Evolutionary conservation across 2,797 vertebrate genomes (phyloP).

Genomic region (Champsocephalus esox): DNA sequence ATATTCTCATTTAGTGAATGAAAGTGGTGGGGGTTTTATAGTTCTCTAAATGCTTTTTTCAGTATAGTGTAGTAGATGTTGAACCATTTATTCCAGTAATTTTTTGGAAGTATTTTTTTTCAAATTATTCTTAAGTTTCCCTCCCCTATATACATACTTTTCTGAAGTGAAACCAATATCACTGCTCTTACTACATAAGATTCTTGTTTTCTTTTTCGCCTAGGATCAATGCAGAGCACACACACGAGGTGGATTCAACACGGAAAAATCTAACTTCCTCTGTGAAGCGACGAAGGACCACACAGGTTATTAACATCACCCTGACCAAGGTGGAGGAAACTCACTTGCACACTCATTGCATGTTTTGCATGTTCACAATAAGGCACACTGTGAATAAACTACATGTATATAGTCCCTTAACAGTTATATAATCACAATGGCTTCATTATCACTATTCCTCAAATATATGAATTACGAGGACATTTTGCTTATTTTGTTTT

Average conservation of each 20-base stretch:
- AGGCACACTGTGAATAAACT: neutral
- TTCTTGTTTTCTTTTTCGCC: neutral
- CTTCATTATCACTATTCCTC: neutral
- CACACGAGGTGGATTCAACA: slow-evolving; percentile 81
- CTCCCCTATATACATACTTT: neutral
- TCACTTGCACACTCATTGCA: slow-evolving; percentile 12
- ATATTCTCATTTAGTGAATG: neutral
- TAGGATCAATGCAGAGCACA: slow-evolving; percentile 60
- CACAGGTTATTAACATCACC: slow-evolving; percentile 94
- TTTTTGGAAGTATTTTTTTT: neutral
- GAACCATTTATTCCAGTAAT: too few relatives aligned
- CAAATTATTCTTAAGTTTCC: neutral
- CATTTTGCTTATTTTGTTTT: neutral
- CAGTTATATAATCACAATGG: neutral
- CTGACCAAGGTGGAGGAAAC: slow-evolving; percentile 89
- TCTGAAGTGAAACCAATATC: neutral
- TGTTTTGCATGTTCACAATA: slow-evolving; percentile 24
- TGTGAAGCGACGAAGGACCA: slow-evolving; percentile 87
- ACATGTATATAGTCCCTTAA: neutral
- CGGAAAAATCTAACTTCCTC: slow-evolving; percentile 84
- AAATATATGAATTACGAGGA: neutral
- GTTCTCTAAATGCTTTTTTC: neutral
- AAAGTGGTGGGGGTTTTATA: neutral
- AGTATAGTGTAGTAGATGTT: too few relatives aligned
- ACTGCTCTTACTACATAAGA: neutral